Percentiles rank a stretch among this genome's conserved stretches.
Evolutionary conservation across 2,888 invertebrate species (phyloP).

Genomic region (Drosophila buzzatii): DNA sequence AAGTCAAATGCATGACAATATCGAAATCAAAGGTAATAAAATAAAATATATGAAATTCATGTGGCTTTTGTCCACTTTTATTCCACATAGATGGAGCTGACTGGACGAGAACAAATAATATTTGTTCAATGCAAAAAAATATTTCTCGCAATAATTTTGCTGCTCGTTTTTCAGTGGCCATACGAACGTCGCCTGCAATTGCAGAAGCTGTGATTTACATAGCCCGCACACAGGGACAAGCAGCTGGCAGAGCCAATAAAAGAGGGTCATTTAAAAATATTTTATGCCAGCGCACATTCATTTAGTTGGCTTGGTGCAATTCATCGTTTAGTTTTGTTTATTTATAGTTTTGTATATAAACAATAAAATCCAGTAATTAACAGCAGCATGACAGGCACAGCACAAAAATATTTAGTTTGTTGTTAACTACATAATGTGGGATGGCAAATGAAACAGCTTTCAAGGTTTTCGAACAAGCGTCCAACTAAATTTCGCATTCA

Average conservation of each 20-base stretch:
- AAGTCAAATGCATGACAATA: constrained; percentile 46
- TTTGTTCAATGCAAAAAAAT: constrained; percentile 37
- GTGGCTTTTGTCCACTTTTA: constrained; percentile 19
- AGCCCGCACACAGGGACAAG: neutral
- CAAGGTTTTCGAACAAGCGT: constrained; percentile 48
- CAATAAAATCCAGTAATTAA: constrained; percentile 62
- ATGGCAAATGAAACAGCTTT: constrained; percentile 36
- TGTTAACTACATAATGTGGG: constrained; percentile 43
- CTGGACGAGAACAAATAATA: constrained; percentile 48
- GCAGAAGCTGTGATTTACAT: constrained; percentile 49
- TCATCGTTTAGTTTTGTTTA: constrained; percentile 54
- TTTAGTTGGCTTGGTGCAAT: constrained; percentile 21
- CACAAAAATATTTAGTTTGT: neutral
- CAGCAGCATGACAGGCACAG: constrained; percentile 40
- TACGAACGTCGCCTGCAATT: constrained; percentile 54
- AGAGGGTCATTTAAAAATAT: constrained; percentile 41
- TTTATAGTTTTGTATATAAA: constrained; percentile 50
- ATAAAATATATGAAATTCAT: constrained; percentile 51
- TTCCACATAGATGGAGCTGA: constrained; percentile 17
- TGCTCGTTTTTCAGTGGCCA: constrained; percentile 37
- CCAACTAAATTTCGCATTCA: constrained; percentile 16
- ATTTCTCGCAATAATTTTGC: constrained; percentile 44
- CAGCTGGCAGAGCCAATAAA: constrained; percentile 29
- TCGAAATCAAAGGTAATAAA: constrained; percentile 65
- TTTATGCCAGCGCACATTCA: constrained; percentile 42